Percentiles rank a stretch among this genome's conserved stretches.
These are phyloP conservation scores for Casuarius casuarius DNA, from an alignment of 2,113 vertebrate species.

Conservation along the genomic window DNA sequence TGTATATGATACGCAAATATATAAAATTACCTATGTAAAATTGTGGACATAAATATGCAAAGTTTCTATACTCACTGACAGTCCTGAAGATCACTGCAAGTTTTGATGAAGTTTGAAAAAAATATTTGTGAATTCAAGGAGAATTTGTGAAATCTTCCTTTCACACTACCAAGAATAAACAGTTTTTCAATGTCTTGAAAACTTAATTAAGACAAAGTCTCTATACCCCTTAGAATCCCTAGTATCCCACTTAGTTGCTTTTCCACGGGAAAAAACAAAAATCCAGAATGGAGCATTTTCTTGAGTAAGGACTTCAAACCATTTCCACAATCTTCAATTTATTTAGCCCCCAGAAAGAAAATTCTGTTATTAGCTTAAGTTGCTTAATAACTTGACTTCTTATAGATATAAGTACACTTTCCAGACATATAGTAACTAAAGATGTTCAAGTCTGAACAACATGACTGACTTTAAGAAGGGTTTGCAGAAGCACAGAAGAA, in stretches of 20 bases:
- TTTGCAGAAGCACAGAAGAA: neutral
- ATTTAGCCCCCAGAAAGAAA: neutral
- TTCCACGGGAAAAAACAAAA: neutral
- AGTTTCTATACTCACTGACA: neutral
- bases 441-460: neutral
- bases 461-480: neutral
- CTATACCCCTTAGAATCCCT: fast-evolving
- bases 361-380: neutral
- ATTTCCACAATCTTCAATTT: neutral
- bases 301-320: neutral
- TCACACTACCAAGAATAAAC: neutral
- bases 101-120: neutral
- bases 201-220: neutral
- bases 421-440: neutral
- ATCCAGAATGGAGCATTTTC: neutral
- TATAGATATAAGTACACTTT: neutral
- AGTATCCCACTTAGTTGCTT: neutral
- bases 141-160: neutral
- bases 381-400: neutral
- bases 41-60: neutral
- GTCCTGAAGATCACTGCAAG: neutral
- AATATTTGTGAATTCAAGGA: neutral
- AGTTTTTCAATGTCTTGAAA: neutral
- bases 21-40: neutral
- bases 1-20: neutral